Conservation (phyloP, 2,797 vertebrate species). For the Chelidonichthys spinosus region DNA sequence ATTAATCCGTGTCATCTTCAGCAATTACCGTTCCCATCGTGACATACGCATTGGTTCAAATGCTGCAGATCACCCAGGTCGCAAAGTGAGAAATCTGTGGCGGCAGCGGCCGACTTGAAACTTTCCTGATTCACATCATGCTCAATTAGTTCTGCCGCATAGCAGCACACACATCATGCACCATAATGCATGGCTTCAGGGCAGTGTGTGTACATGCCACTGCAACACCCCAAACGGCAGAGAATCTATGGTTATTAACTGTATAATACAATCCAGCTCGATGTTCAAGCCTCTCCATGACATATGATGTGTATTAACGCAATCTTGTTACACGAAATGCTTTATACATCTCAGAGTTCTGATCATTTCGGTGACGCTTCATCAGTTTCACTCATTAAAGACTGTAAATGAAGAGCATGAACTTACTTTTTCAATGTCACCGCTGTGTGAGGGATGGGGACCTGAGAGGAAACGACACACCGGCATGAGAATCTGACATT, state of each 20-base stretch:
- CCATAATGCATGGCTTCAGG: slow-evolving; percentile 73
- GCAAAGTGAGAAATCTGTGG: slow-evolving; percentile 52
- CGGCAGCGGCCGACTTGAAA: slow-evolving; percentile 67
- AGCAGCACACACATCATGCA: slow-evolving; percentile 82
- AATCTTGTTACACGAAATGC: slow-evolving; percentile 26
- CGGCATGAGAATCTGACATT: slow-evolving; percentile 51
- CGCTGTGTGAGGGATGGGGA: slow-evolving; percentile 80
- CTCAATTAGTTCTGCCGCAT: slow-evolving; percentile 85
- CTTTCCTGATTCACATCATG: slow-evolving; percentile 80
- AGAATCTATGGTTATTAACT: slow-evolving; percentile 42
- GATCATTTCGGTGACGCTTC: slow-evolving; percentile 1
- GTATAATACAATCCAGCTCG: slow-evolving; percentile 24
- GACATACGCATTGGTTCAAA: slow-evolving; percentile 21
- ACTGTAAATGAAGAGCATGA: slow-evolving; percentile 40
- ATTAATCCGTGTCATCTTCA: slow-evolving; percentile 29
- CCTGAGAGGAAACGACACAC: slow-evolving; percentile 76
- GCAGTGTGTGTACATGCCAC: slow-evolving; percentile 67
- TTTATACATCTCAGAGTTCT: slow-evolving; percentile 6
- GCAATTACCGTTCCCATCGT: slow-evolving; percentile 8
- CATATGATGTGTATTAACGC: slow-evolving; percentile 19
- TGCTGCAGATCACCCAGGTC: slow-evolving; percentile 26
- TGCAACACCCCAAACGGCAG: slow-evolving; percentile 71
- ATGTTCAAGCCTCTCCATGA: slow-evolving; percentile 8
- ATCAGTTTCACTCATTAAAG: slow-evolving; percentile 22
- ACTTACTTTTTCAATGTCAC: slow-evolving; percentile 87